Base-by-base conservation (phyloP, 2,113 vertebrate genomes). In the Oryzias curvinotus region DNA sequence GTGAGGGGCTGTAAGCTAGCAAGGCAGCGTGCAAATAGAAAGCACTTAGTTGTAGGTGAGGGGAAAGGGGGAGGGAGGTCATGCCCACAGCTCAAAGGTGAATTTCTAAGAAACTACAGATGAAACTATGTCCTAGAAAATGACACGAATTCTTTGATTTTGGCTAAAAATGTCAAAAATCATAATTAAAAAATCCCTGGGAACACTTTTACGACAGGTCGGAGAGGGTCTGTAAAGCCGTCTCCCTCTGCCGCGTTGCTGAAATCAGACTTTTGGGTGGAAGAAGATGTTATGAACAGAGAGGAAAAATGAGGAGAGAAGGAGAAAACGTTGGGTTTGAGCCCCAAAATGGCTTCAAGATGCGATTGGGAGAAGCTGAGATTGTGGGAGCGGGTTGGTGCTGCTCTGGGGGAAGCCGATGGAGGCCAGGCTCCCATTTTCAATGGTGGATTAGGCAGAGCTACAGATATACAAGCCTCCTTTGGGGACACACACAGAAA, bases 331-430 rank as follows among this genome's bases (percentile, higher is more conserved):
- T 36, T 36, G 36, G 62, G 74, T 67, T 82, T 81, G 82, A 84
- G 78, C 82, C 83, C 75, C 67, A 90, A 36, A 92, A 92, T 91
- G 75, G 85, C 79, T 92, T 90, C 88, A 89, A 92, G 91, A 90
- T 92, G 91, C 86, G 74, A 84, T 82, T 65, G 50, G 13, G 72
- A 81, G 82, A 54, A 69, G 71, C 77, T 71, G 66, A 68, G 80
- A 77, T 65, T 80, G 75, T 73, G 80, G 74, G 83, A 89, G 82
- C 81, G 47, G 75, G 78, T 71, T 84, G 78, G 73, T 60, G 26
- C 63, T 52, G 79, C 67, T 76, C 47, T 86, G 71, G 82, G 83
- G 65, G 74, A 76, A 82, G 57, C 54, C 42, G 78, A 77, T 68
- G 65, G 78, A 71, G 81, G 80, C 84, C 78, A 84, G 87, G 72